phyloP scores from a whole-genome alignment of 2,888 invertebrate species.

The Zonitis immaculata region DNA sequence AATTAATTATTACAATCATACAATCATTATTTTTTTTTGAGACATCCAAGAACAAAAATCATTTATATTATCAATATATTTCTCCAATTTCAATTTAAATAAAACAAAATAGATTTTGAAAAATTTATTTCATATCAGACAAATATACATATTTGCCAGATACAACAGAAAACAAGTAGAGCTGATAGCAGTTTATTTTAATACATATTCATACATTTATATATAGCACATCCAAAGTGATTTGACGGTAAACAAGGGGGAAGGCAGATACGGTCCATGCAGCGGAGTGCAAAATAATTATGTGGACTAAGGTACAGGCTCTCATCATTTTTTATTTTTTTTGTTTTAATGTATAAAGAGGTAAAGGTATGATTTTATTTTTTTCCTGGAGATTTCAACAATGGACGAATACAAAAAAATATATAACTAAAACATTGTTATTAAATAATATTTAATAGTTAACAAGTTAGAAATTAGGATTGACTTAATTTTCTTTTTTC shows the following conservation, averaged over 20 bases:
- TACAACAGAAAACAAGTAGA: constrained; percentile 52
- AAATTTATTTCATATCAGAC: constrained; percentile 51
- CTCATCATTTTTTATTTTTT: too few species aligned
- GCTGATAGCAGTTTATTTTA: constrained; percentile 51
- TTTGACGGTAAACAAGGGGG: constrained; percentile 46
- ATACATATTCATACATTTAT: constrained; percentile 53
- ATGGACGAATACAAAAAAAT: constrained; percentile 43
- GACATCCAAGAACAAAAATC: background rate
- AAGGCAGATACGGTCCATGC: constrained; percentile 44
- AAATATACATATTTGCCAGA: constrained; percentile 47
- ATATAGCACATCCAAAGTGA: constrained; percentile 53
- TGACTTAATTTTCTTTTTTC: constrained; percentile 32
- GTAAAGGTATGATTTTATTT: constrained; percentile 31
- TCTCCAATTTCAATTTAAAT: constrained; percentile 16
- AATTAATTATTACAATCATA: background rate
- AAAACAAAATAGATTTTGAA: constrained; percentile 41
- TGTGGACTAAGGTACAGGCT: constrained; percentile 42
- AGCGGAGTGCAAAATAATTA: constrained; percentile 46
- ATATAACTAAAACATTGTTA: constrained; percentile 46
- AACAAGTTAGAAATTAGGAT: constrained; percentile 49
- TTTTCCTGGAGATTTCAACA: constrained; percentile 36
- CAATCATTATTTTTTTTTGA: background rate
- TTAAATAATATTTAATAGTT: constrained; percentile 48
- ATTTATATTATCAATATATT: constrained; percentile 1
- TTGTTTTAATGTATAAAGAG: constrained; percentile 31